Evolutionary conservation across 2,888 invertebrate species (phyloP), one percentile per base, ranked within the genome.

Genomic region (Biston betularia): DNA sequence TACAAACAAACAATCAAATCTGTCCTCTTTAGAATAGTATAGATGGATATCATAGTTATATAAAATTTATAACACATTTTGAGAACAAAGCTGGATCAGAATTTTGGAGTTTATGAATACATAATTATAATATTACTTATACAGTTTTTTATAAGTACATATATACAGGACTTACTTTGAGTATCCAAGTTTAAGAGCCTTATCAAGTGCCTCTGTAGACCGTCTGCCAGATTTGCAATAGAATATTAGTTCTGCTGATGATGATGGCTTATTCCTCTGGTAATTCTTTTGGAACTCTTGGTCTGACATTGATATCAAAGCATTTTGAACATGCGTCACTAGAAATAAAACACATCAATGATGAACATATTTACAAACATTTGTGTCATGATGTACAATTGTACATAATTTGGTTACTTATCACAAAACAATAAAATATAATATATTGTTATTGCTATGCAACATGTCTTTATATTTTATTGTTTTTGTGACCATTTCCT

Each of bases 171-270:
- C 83, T 75, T 83, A 94, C 94, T 92, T 93, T 35, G 81, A 77
- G 76, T 86, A 94, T 72, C 94, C 94, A 67, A 92, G 79, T 70
- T 92, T 85, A n/a, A 92, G 75, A 34, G 94, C 92, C 68, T 85
- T 86, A 58, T 92, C 86, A 12, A 92, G 77, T 10, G 92, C 93
- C 71, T 88, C 84, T 38, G 84, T 71, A 15, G 94, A 88, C 15
- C 93, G 77, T 50, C 81, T 82, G 0, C 94, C 94, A 14, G 90
- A 88, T 53, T 80, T 84, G 72, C 94, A 94, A 71, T 94, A 94
- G 74, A 94, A 93, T 38, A 94, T 88, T 4, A 94, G 76, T 65
- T 92, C 91, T 79, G 91, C 92, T 44, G 88, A 78, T 34, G 82
- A 73, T 2, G 83, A 75, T 0, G 94, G 94, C 70, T 93, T 93